Evolutionary conservation across 2,113 vertebrate genomes (phyloP).

Genomic region (Sinocyclocheilus anophthalmus): DNA sequence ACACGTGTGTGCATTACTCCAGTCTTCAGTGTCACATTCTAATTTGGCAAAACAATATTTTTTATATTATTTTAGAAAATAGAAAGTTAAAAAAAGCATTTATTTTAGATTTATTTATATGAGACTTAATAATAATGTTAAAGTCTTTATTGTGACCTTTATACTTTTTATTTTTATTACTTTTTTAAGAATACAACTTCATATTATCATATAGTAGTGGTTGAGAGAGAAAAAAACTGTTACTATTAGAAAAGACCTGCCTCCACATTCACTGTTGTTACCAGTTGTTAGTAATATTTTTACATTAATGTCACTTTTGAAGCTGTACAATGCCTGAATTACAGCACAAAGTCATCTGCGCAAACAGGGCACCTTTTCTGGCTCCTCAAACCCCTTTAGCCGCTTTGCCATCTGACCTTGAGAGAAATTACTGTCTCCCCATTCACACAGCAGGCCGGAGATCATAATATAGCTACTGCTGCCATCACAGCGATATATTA

Average conservation of each 20-base stretch:
- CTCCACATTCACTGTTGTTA: background rate
- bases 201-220: too few species aligned
- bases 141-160: too few species aligned
- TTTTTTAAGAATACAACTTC: too few species aligned
- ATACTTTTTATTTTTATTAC: too few species aligned
- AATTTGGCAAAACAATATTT: too few species aligned
- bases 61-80: too few species aligned
- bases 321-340: background rate
- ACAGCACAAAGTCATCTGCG: conserved; percentile 11
- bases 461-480: conserved; percentile 46
- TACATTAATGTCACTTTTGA: background rate
- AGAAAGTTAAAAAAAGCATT: too few species aligned
- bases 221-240: too few species aligned
- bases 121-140: too few species aligned
- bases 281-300: background rate
- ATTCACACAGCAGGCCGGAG: conserved; percentile 13
- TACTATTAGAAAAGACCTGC: background rate
- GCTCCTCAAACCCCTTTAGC: conserved; percentile 22
- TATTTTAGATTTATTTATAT: too few species aligned
- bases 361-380: conserved; percentile 18
- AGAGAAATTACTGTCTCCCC: conserved; percentile 17
- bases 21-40: too few species aligned
- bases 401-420: conserved; percentile 45
- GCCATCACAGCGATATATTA: conserved; percentile 33
- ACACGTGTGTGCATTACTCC: too few species aligned